Base-by-base conservation (phyloP, 2,113 vertebrate genomes). In the Bujurquina vittata region DNA sequence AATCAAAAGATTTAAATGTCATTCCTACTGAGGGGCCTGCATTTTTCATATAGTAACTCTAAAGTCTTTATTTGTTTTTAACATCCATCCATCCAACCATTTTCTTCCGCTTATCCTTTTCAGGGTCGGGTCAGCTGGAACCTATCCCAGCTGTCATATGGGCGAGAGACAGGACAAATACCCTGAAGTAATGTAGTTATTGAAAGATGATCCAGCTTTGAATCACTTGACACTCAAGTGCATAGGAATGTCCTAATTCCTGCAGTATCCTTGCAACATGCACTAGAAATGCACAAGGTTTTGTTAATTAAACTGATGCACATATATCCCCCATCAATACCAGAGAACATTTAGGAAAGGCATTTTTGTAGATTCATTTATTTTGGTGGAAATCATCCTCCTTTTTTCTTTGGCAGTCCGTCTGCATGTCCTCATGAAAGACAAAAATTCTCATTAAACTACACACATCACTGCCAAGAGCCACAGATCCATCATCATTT, bases 371-470 rank as follows among this genome's bases (percentile, higher is more conserved):
- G 18, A 84, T 72, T 82, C 12, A 74, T 77, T 85, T 59, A 31
- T 54, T 54, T 5, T 69, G 5, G 35, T 31, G 15, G 12, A n/a
- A 54, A 77, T 29, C 15, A 22, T 77, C 37, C 43, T 80, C 35
- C 26, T 81, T 26, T 37, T 83, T 84, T 81, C 5, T 83, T 73
- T 85, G 87, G 63, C 61, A 80, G 11, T 60, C 63, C 80, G 49
- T 31, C 46, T 74, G 20, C 33, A 72, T 83, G 17, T 83, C 77
- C 73, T 79, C 75, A 86, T 81, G 58, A 84, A 63, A 81, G 22
- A 67, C 49, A 86, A 85, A 37, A 79, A 89, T 84, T 81, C 83
- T 88, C 80, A 87, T 87, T 87, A 83, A 86, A 80, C 22, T 46
- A 35, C 81, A 80, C 77, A 88, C 61, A 77, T 40, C 81, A 61